Evolutionary conservation across 2,888 invertebrate species (phyloP).

Genomic region (Anarsia innoxiella): DNA sequence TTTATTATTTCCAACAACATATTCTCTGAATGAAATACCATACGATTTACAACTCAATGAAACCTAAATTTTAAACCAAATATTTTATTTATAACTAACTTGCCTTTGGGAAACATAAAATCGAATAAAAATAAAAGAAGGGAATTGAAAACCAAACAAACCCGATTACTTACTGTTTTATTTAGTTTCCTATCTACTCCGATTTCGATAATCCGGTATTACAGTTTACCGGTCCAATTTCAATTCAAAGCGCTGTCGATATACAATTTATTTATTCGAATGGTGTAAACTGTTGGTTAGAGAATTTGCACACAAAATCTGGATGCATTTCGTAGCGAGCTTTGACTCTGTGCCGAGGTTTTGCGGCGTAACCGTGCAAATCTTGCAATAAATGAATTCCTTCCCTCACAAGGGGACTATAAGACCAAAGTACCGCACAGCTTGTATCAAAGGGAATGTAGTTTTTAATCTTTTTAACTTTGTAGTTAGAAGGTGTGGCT

Average conservation of each 20-base stretch:
- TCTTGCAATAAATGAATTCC: slow-evolving; percentile 5
- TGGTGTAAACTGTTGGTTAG: slow-evolving; percentile 18
- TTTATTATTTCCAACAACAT: too few species aligned
- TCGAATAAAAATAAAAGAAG: too few species aligned
- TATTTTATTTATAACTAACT: too few species aligned
- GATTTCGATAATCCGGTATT: neutral
- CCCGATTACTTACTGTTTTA: too few species aligned
- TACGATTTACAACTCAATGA: too few species aligned
- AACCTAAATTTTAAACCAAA: too few species aligned
- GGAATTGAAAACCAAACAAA: too few species aligned
- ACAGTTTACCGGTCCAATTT: neutral
- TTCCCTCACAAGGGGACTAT: slow-evolving; percentile 3
- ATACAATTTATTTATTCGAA: slow-evolving; percentile 24
- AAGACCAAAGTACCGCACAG: neutral
- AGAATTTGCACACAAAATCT: slow-evolving; percentile 19
- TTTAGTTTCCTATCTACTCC: neutral
- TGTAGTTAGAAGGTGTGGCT: too few species aligned
- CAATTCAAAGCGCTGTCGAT: slow-evolving; percentile 5
- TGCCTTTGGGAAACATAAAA: too few species aligned
- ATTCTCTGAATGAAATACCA: too few species aligned
- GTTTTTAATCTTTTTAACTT: slow-evolving; percentile 5
- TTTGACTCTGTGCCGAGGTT: slow-evolving; percentile 9
- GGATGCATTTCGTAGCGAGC: slow-evolving; percentile 18
- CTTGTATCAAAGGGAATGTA: slow-evolving; percentile 2
- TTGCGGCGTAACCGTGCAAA: slow-evolving; percentile 6